Evolutionary conservation across 2,888 invertebrate genomes (phyloP).

Genomic region (Prosopocoilus inquinatus): DNA sequence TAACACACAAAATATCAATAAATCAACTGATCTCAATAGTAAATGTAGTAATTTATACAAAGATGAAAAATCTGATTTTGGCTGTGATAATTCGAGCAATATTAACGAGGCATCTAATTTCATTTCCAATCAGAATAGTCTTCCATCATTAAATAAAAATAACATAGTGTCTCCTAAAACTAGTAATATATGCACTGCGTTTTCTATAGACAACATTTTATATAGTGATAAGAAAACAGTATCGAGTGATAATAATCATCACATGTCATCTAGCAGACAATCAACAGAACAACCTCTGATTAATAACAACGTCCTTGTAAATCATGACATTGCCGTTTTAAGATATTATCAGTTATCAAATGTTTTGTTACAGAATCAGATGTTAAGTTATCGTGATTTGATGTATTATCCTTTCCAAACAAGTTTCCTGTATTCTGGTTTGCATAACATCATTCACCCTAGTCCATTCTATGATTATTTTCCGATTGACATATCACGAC

Average conservation of each 20-base stretch:
- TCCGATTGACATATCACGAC: neutral
- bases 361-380: conserved; percentile 36
- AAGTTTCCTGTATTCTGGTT: conserved; percentile 56
- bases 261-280: too few species aligned
- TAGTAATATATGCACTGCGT: conserved; percentile 18
- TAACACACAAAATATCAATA: neutral
- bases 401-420: conserved; percentile 48
- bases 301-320: conserved; percentile 9
- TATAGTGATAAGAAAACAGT: neutral
- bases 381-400: conserved; percentile 42
- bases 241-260: too few species aligned
- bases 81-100: conserved; percentile 5
- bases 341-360: conserved; percentile 36
- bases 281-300: neutral
- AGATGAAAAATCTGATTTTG: conserved; percentile 2
- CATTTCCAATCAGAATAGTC: conserved; percentile 11
- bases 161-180: conserved; percentile 20
- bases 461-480: conserved; percentile 35
- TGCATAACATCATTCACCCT: conserved; percentile 60
- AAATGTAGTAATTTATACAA: neutral
- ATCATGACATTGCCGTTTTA: conserved; percentile 32
- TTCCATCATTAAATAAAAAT: conserved; percentile 23
- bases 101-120: neutral
- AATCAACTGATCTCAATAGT: neutral
- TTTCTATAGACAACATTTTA: conserved; percentile 31